Base-by-base conservation (phyloP, 2,113 vertebrate genomes). In the Elephantulus edwardii region DNA sequence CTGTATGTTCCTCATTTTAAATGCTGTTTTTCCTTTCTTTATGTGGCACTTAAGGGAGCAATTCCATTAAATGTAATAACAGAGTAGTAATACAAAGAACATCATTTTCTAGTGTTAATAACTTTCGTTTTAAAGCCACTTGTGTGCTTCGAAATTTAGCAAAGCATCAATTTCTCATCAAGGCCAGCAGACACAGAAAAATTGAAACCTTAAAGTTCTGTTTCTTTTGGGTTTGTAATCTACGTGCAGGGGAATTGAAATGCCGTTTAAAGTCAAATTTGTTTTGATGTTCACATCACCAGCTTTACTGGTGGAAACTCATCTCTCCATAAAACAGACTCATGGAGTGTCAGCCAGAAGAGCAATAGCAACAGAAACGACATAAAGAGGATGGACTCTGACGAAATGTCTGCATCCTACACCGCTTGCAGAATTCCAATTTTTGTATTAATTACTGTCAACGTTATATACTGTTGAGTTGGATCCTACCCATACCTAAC, bases 71-170 rank as follows among this genome's bases (percentile, higher is more conserved):
- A 64, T 75, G 86, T 71, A 90, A 91, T 91, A 92, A 93, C 60
- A 75, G 78, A 0, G 56, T 42, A 26, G 48, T 93, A 91, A 86
- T 40, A 81, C 92, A 96, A 96, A 64, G 92, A 81, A 93, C 4
- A 81, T 56, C 50, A 94, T 88, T 83, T 92, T 85, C 87, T 87
- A 95, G 91, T 70, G 30, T 78, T 96, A 89, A 88, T 93, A 94
- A 90, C 94, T 75, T 90, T 90, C 92, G 94, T 94, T 95, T 77
- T 84, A 96, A 96, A 96, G 48, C 24, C 71, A 42, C 82, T 95
- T 94, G 54, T 77, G 28, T 74, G 77, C 94, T 96, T 68, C 83
- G 74, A 95, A 93, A 62, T 54, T 92, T 81, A 91, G 80, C 35
- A 95, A 96, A 95, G 54, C 77, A 92, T 48, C 70, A 54, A 95